Evolutionary conservation across 1,140 invertebrate species (phyloP), one percentile per base, ranked within the genome.

Genomic region (Alviniconcha marisindica): DNA sequence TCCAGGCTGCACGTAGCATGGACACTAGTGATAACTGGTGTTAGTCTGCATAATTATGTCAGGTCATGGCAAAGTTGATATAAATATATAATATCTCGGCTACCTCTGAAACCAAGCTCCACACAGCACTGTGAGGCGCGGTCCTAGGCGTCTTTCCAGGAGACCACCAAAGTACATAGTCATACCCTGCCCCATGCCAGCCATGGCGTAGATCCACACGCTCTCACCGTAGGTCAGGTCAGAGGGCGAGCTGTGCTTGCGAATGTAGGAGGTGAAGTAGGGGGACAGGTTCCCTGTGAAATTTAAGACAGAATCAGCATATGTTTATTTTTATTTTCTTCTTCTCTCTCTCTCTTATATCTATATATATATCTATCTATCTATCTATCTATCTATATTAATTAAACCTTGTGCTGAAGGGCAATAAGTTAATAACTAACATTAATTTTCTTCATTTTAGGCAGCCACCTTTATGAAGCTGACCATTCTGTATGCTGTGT

Each of bases 231-330:
- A 93, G 12, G 83, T 89, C 38, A 93, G 84, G 54, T 87, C 60
- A 21, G 73, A 38, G 4, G 86, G 74, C 24, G 86, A 77, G 38
- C 87, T 83, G 83, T 87, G 21, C 86, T 88, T 42, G 51, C 91
- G 88, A 48, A 94, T 86, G 84, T 93, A 94, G 0, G 94, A 94
- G 15, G 91, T 93, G 83, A 94, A 87, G 85, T 94, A 94, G 10
- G 94, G 93, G 71, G 89, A 93, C 84, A 94, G 87, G 79, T 94
- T 94, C 4, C 93, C 93, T 93, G 84, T 0, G 83, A 83, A 77
- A 60, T 77, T 83, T 40, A 33, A 18, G 24, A 40, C 10, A 40
- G 31, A 73, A 18, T 0, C 5, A 40, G 24, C 33, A 31, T 38
- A 24, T 24, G 15, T 42, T 7, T n/a, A 56, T 76, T 28, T n/a